Evolutionary conservation across 2,113 vertebrate genomes (phyloP).

Genomic region (Gallinago paraguaiae): DNA sequence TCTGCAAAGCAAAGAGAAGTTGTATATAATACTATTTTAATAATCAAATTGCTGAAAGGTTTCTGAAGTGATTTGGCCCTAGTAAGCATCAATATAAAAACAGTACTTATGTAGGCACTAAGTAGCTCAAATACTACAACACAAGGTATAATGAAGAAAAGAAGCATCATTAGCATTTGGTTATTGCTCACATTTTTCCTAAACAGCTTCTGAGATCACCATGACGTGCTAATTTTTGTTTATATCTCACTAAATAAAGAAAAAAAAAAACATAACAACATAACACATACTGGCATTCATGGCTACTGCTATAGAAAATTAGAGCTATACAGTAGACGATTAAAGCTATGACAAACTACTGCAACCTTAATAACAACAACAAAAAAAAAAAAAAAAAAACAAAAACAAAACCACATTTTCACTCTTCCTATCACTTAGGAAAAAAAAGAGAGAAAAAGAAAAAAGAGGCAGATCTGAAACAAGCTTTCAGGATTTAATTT

Average conservation of each 20-base stretch:
- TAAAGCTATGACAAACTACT: not conserved
- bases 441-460: accelerated
- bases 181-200: not conserved
- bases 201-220: not conserved
- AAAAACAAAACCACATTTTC: not conserved
- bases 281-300: not conserved
- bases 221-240: not conserved
- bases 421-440: not conserved
- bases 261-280: not conserved
- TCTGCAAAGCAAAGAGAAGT: not conserved
- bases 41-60: not conserved
- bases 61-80: not conserved
- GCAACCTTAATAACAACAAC: not conserved
- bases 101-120: not conserved
- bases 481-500: not conserved
- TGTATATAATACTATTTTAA: not conserved
- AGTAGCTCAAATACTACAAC: not conserved
- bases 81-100: not conserved
- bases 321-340: not conserved
- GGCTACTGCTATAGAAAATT: not conserved
- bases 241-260: not conserved
- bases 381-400: not conserved
- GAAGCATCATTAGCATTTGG: not conserved
- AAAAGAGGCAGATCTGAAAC: not conserved
- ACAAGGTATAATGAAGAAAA: not conserved